phyloP scores from a whole-genome alignment of 2,113 vertebrate genomes.

The Parus major region DNA sequence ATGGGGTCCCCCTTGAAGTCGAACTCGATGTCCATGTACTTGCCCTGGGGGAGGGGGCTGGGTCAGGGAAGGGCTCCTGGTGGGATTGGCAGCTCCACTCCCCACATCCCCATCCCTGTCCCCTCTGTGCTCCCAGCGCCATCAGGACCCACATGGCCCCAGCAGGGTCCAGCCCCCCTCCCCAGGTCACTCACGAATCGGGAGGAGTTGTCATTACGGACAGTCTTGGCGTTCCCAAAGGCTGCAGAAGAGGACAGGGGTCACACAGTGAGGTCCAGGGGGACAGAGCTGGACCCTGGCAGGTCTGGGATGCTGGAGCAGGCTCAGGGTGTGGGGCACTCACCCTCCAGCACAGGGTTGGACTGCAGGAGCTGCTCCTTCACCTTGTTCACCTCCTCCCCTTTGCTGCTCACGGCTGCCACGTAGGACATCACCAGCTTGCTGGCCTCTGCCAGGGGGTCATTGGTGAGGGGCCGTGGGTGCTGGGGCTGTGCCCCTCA shows the following conservation, averaged over 20 bases:
- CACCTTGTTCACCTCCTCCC: constrained; percentile 79
- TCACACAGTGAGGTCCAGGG: rapidly evolving
- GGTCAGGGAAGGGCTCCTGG: not conserved
- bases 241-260: not conserved
- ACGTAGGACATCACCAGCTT: constrained; percentile 84
- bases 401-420: constrained; percentile 78
- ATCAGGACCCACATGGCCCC: rapidly evolving
- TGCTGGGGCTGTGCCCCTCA: rapidly evolving
- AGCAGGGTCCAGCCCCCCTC: rapidly evolving
- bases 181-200: constrained; percentile 73
- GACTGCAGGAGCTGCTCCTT: constrained; percentile 83
- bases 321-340: not conserved
- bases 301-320: rapidly evolving
- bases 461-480: rapidly evolving
- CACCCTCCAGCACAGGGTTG: constrained; percentile 82
- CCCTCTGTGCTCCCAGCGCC: not conserved
- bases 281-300: rapidly evolving
- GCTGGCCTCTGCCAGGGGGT: constrained; percentile 73
- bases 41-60: constrained; percentile 59
- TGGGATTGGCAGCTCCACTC: rapidly evolving
- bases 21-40: constrained; percentile 85
- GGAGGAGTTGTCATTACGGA: constrained; percentile 81
- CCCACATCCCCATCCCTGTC: rapidly evolving
- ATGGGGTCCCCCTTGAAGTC: constrained; percentile 83
- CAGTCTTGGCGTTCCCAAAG: constrained; percentile 80